Evolutionary conservation across 2,797 vertebrate genomes (phyloP), one percentile per base, ranked within the genome.

Genomic region (Alca torda): DNA sequence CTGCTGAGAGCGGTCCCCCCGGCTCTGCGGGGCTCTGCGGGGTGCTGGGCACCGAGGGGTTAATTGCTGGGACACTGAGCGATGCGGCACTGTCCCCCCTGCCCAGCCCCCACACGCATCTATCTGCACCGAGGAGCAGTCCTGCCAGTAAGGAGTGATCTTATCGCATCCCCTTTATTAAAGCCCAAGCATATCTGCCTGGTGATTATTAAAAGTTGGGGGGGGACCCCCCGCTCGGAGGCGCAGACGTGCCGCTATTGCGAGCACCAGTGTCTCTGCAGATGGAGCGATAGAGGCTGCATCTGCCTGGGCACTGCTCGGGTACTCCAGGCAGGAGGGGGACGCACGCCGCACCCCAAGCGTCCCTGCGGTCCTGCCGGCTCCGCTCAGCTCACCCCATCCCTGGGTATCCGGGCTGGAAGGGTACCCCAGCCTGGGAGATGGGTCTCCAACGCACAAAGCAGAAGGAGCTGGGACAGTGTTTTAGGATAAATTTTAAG

Each of bases 121-220:
- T 94, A 95, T 95, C 97, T 93, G 91, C 93, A 94, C 95, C 1
- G 67, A 93, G 87, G 94, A 97, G 96, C 95, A 91, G 95, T 89
- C 91, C 97, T 97, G 97, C 97, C 96, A 97, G 97, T 67, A 83
- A 93, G 93, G 87, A 96, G 93, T 20, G 97, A 97, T 97, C 95
- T 92, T 97, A 97, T 97, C 97, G 13, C 63, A 85, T 88, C 93
- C 89, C 95, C 94, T 97, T 97, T 97, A 97, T 97, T 97, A 97
- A 97, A 97, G 95, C 94, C 82, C 68, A 24, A 77, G 91, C 95
- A 61, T 97, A 97, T 97, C 97, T 97, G 96, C 95, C 95, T 97
- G 92, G 91, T 91, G 93, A 96, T 97, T 97, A 97, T 97, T 97
- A 97, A 97, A 97, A 96, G 93, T 81, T 93, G 93, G 93, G 94